Base-by-base conservation (phyloP, 2,888 invertebrate genomes). In the Euclidia mi region DNA sequence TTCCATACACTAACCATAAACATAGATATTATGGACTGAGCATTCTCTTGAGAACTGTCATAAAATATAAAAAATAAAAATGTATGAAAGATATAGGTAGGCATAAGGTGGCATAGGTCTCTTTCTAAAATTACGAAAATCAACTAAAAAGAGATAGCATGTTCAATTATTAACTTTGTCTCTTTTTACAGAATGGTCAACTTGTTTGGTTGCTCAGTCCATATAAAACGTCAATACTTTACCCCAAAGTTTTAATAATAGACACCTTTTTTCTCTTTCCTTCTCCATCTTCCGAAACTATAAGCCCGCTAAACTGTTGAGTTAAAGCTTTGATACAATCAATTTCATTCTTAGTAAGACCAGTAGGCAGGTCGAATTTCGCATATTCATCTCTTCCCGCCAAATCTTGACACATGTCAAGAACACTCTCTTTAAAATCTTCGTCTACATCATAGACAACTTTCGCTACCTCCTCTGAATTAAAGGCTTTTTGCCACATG, bases 401-500 rank as follows among this genome's bases (percentile, higher is more conserved):
- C 78, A 93, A 85, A 77, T 85, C 88, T 58, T 87, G 72, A 75
- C 91, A 94, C 85, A 92, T 88, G 14, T 85, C 87, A 4, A 63
- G 63, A 6, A 89, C 88, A 62, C 78, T 81, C 72, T 78, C 76
- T 76, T 84, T 78, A 57, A 93, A 92, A 31, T 88, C 88, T 0
- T 84, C 84, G 44, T 92, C 92, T 0, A 93, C 90, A 34, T 79
- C 75, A 67, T 84, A 89, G 10, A 67, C 67, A 42, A 76, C 44
- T 45, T 75, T 79, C 52, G 82, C 76, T 61, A 74, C 73, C 32
- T 43, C 43, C 17, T 56, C 58, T 0, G 69, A 57, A 18, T 82
- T 76, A 47, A 94, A 88, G 0, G 83, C 92, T 17, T 77, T 87
- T 62, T 84, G 84, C 92, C 94, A 94, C 78, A 94, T 80, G 1